Evolutionary conservation across 2,888 invertebrate species (phyloP), one percentile per base, ranked within the genome.

Genomic region (Bellardia pandia): DNA sequence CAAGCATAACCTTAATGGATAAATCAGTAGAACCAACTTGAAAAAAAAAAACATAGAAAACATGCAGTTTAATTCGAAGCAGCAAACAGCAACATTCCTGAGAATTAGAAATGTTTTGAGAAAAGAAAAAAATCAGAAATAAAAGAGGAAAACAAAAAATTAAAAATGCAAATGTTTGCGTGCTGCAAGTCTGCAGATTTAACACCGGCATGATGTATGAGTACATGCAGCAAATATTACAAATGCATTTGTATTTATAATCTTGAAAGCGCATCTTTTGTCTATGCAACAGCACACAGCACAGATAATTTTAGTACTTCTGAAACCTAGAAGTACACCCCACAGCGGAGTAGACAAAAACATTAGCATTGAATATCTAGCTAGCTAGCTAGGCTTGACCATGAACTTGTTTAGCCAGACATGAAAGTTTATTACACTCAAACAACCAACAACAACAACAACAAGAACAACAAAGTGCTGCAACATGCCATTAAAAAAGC

Each of bases 361-460:
- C 45, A 71, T 1, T 71, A 78, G 48, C 56, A 42, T 71, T 72
- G 13, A 72, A 68, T 42, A 45, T 0, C 23, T 23, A 23, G 42
- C 40, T 62, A 79, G 78, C 58, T 82, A 69, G 53, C 86, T 71
- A 76, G 62, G 81, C 85, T 87, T 87, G 87, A 87, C 87, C 87
- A 87, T 87, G 87, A 87, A 87, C 87, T 87, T 87, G 87, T 87
- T 87, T 81, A 85, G 87, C 85, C 87, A 87, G 87, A 87, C 87
- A 85, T 85, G 74, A 85, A 85, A 85, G 87, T 87, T 87, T 85
- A 87, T 87, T 87, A 87, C 85, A 87, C 87, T 81, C 78, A 23
- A 45, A 62, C 14, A 37, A 37, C 16, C 23, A 66, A 5, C 56
- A 62, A 48, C 66, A 75, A 60, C 48, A 62, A 60, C 6, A 45